phyloP scores from a whole-genome alignment of 2,888 invertebrate species.

The Philhelius pedissequus region DNA sequence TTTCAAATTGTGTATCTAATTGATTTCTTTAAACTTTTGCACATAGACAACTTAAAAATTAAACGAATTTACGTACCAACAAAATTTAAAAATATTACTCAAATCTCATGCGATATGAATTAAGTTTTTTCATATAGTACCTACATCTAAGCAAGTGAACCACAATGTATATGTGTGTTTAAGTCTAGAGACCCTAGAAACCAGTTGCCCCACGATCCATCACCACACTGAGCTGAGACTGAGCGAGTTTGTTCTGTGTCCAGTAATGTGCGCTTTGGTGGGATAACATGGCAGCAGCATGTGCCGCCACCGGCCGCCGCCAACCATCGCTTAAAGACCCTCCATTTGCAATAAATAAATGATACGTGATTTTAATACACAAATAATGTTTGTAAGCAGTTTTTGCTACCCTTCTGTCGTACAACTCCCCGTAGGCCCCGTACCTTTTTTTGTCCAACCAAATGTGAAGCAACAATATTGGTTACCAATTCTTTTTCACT shows the following conservation, averaged over 20 bases:
- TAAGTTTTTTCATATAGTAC: no score
- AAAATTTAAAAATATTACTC: no score
- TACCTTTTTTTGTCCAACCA: not conserved
- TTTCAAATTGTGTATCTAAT: no score
- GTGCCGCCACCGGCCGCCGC: conserved; percentile 31
- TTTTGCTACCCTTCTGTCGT: conserved; percentile 8
- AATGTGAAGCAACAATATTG: not conserved
- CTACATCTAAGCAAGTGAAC: not conserved
- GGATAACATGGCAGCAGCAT: conserved; percentile 64
- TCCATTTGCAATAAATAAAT: conserved; percentile 78
- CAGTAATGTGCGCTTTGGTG: conserved; percentile 60
- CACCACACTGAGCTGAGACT: conserved; percentile 15
- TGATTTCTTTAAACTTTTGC: no score
- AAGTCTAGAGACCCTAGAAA: conserved; percentile 22
- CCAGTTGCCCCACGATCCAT: conserved; percentile 61
- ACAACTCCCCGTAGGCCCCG: not conserved
- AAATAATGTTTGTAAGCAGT: conserved; percentile 73
- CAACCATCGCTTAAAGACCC: conserved; percentile 59
- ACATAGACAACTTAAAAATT: no score
- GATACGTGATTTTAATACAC: conserved; percentile 79
- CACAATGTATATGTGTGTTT: not conserved
- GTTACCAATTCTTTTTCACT: conserved; percentile 54
- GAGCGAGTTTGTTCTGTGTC: conserved; percentile 3
- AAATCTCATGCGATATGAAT: no score
- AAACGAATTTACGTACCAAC: no score